Base-by-base conservation (phyloP, 2,797 vertebrate genomes). In the Hydrocynus forskahlii region DNA sequence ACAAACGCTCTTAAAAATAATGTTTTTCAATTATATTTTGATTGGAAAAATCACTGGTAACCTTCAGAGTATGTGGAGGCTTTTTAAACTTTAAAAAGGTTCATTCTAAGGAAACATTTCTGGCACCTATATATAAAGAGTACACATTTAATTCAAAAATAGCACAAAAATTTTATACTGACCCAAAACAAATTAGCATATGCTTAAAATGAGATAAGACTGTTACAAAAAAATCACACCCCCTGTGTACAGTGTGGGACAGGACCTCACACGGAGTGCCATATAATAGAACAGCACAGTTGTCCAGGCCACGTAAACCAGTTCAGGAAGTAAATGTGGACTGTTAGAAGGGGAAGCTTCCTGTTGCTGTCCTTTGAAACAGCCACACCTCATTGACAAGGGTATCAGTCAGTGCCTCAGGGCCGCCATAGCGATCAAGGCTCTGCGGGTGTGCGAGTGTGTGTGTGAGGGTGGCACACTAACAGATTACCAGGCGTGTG, bases 301-400 rank as follows among this genome's bases (percentile, higher is more conserved):
- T 83, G 66, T 75, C 50, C 52, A 19, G 69, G 35, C 62, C 79
- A 64, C 74, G 71, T 55, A 23, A 81, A 75, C 50, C 13, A 6
- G 75, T 63, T 78, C 80, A 87, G 84, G 80, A 87, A 80, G 60
- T 85, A 23, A 83, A 78, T 2, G 52, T 82, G 66, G 60, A 75
- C 76, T 50, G 71, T 50, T 79, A 79, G 79, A 81, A 81, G 78
- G 50, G 25, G 72, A 81, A 71, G 55, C 90, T 91, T 93, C 91
- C 90, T 92, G 89, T 81, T 82, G 86, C 78, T 14, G 57, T 86
- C 81, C 88, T 91, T 92, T 91, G 90, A 93, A 92, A 90, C 62
- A 64, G 75, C 85, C 86, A 93, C 91, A 92, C 90, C 88, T 92
- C 91, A 88, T 87, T 92, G 89, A 80, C 81, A 85, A 66, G 29